Base-by-base conservation (phyloP, 2,888 invertebrate genomes). In the Cheilosia vernalis region DNA sequence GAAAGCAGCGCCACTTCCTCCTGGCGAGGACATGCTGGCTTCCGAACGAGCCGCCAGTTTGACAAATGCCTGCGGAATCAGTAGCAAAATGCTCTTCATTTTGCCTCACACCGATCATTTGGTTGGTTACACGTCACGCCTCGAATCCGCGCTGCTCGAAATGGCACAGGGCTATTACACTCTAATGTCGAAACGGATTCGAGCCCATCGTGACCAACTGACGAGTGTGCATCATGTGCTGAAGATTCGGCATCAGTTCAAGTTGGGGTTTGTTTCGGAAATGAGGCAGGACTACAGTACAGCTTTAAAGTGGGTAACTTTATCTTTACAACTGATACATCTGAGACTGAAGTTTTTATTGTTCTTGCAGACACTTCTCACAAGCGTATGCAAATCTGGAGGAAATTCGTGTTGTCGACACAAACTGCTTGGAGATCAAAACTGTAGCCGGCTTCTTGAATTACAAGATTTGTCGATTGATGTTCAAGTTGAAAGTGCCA, bases 191-290 rank as follows among this genome's bases (percentile, higher is more conserved):
- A 96, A 97, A 89, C 95, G 95, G 87, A 95, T 98, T 47, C 97
- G 98, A 90, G 95, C 95, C 55, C 98, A 98, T 91, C 94, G 96
- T 88, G 98, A 98, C 90, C 96, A 97, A 89, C 94, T 98, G 42
- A 98, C 98, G 88, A 96, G 96, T 13, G 96, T 96, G 21, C 98
- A 99, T 92, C 97, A 97, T 91, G 96, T 97, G 89, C 93, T 99
- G 67, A 97, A 97, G 93, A 98, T 99, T 30, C 93, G 99, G 40
- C 99, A 99, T 93, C 97, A 98, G 90, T 99, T 98, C 91, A 99
- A 99, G 93, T 95, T 99, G 91, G 99, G 97, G 0, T 99, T 98
- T 93, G 95, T 98, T 67, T 97, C 97, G 90, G 99, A 99, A 93
- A 92, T 99, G 86, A 96, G 97, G 89, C 98, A 98, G 90, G 99